These are phyloP conservation scores for Morus bassanus DNA, from an alignment of 2,797 vertebrate species.

Conservation along the genomic window DNA sequence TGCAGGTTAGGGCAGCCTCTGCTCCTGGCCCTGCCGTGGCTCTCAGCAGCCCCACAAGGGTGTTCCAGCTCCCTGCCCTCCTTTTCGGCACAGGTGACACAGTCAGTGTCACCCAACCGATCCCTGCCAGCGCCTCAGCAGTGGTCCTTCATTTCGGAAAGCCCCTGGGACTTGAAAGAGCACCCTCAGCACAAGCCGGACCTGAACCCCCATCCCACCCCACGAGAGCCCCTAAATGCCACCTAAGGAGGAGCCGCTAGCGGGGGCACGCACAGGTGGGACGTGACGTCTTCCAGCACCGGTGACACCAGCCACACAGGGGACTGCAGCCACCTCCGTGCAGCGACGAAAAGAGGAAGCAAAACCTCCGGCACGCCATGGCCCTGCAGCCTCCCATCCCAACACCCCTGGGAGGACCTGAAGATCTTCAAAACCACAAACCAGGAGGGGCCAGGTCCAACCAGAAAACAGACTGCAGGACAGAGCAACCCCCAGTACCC, in stretches of 20 bases:
- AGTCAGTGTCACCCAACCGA: background rate
- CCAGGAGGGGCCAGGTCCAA: background rate
- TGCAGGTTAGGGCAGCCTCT: background rate
- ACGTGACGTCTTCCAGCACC: fast-evolving
- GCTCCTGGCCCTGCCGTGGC: background rate
- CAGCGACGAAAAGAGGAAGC: too few species aligned
- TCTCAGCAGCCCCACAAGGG: background rate
- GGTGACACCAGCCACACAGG: background rate
- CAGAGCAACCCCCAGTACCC: too few species aligned
- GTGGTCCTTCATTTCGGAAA: background rate
- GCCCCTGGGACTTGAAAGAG: background rate
- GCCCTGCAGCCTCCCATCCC: background rate
- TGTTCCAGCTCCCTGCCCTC: background rate
- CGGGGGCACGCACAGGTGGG: fast-evolving
- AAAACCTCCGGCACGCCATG: fast-evolving
- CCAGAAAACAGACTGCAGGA: background rate
- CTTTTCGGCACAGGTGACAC: fast-evolving
- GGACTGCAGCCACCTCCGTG: fast-evolving
- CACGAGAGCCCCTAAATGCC: background rate
- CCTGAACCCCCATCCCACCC: background rate
- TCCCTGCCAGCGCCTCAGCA: fast-evolving
- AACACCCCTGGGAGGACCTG: fast-evolving
- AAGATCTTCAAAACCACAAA: background rate
- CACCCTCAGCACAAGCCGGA: background rate
- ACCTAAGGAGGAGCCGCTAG: background rate